Conservation (phyloP, 2,888 invertebrate genomes). For the Erebia epiphron region DNA sequence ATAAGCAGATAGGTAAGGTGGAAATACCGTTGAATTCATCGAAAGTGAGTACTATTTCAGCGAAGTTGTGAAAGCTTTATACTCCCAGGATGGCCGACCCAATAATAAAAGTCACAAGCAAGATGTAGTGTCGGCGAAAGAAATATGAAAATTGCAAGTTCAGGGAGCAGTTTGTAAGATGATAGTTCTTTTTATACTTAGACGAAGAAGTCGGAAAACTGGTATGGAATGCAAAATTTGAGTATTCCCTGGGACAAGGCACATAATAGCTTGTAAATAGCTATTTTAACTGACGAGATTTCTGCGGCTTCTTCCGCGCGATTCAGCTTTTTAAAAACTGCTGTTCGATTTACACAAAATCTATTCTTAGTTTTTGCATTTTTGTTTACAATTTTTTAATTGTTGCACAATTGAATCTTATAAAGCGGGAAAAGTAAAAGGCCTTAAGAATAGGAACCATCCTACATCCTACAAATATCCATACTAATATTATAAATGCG, state of each 20-base stretch:
- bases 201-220: conserved; percentile 6
- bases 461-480: too few species aligned
- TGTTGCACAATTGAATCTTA: too few species aligned
- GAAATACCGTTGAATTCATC: conserved; percentile 30
- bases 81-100: conserved; percentile 30
- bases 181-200: conserved; percentile 33
- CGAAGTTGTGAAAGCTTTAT: conserved; percentile 40
- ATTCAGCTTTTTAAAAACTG: too few species aligned
- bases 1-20: conserved; percentile 14
- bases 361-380: too few species aligned
- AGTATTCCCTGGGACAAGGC: not conserved
- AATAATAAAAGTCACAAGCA: conserved; percentile 43
- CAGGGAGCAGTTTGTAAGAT: conserved; percentile 16
- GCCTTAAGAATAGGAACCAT: too few species aligned
- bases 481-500: too few species aligned
- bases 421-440: too few species aligned
- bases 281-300: too few species aligned
- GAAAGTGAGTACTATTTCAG: conserved; percentile 36
- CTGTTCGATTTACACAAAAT: too few species aligned
- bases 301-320: too few species aligned
- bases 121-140: conserved; percentile 47
- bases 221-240: conserved; percentile 17
- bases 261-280: too few species aligned
- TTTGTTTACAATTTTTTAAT: too few species aligned
- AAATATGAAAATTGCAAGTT: conserved; percentile 51